Evolutionary conservation across 2,797 vertebrate genomes (phyloP).

Genomic region (Sebastes iracundus): DNA sequence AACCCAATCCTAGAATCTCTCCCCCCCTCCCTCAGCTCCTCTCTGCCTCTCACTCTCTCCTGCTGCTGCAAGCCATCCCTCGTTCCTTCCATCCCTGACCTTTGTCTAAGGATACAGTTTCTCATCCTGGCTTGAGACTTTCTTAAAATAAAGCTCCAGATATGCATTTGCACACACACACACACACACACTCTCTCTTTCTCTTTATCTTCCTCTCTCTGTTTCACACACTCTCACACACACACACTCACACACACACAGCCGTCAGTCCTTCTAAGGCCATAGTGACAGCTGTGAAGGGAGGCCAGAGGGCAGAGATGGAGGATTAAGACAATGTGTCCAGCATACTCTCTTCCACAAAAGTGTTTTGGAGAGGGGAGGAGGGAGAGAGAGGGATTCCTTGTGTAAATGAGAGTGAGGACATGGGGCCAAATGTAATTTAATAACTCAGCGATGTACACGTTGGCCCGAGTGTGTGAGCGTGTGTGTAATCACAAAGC

Average conservation of each 20-base stretch:
- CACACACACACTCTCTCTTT: conserved; percentile 29
- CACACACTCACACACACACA: conserved; percentile 14
- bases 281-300: conserved; percentile 77
- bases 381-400: conserved; percentile 49
- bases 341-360: conserved; percentile 50
- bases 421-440: conserved; percentile 55
- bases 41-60: conserved; percentile 38
- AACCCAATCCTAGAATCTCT: conserved; percentile 62
- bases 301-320: conserved; percentile 60
- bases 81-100: conserved; percentile 77
- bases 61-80: conserved; percentile 62
- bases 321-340: conserved; percentile 76
- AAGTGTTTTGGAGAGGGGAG: conserved; percentile 63
- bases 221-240: background rate
- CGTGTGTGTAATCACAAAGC: conserved; percentile 13
- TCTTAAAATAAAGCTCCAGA: conserved; percentile 75
- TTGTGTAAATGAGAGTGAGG: conserved; percentile 52
- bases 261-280: conserved; percentile 78
- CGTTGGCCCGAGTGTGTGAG: background rate
- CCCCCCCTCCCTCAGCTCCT: background rate
- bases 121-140: conserved; percentile 73
- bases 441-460: conserved; percentile 37
- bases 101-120: conserved; percentile 77
- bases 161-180: conserved; percentile 34
- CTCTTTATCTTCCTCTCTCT: conserved; percentile 34